phyloP scores from a whole-genome alignment of 92 coral and sea anemone genomes.

The Porites lobata region DNA sequence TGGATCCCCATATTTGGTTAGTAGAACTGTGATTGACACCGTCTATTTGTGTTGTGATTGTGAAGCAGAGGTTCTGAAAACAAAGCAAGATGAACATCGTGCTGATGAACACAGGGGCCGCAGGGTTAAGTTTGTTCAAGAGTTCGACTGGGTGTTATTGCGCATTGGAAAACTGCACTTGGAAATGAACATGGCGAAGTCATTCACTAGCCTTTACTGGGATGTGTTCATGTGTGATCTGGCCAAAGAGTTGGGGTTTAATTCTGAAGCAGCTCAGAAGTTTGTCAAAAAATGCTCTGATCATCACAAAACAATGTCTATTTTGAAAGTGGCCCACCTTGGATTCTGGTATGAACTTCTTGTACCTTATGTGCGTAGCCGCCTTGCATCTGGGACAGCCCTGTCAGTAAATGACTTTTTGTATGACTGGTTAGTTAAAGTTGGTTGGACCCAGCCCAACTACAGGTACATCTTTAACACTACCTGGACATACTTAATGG shows the following conservation, averaged over 20 bases:
- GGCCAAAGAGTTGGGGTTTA: slow-evolving; percentile 49
- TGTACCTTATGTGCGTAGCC: slow-evolving; percentile 36
- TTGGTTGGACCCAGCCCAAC: not conserved
- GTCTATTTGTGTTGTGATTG: slow-evolving; percentile 39
- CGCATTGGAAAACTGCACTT: slow-evolving; percentile 52
- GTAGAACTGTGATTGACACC: slow-evolving; percentile 8
- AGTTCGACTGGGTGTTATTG: slow-evolving; percentile 49
- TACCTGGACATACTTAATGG: slow-evolving; percentile 3
- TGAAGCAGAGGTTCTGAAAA: slow-evolving; percentile 34
- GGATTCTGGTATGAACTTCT: slow-evolving; percentile 26
- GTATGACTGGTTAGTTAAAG: slow-evolving; percentile 16
- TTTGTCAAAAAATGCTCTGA: slow-evolving; percentile 28
- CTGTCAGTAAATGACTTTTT: slow-evolving; percentile 40
- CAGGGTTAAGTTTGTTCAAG: not conserved
- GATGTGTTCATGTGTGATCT: slow-evolving; percentile 40
- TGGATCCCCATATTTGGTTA: slow-evolving; percentile 49
- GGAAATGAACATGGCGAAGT: slow-evolving; percentile 65
- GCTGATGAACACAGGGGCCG: not conserved
- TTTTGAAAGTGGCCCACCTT: slow-evolving; percentile 30
- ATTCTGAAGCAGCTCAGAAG: slow-evolving; percentile 37
- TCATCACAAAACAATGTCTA: slow-evolving; percentile 51
- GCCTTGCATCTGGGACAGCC: not conserved
- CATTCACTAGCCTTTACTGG: slow-evolving; percentile 28
- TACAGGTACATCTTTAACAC: slow-evolving; percentile 2
- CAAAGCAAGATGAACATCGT: slow-evolving; percentile 17